phyloP scores from a whole-genome alignment of 2,888 invertebrate genomes.

The Nemoura dubitans region DNA sequence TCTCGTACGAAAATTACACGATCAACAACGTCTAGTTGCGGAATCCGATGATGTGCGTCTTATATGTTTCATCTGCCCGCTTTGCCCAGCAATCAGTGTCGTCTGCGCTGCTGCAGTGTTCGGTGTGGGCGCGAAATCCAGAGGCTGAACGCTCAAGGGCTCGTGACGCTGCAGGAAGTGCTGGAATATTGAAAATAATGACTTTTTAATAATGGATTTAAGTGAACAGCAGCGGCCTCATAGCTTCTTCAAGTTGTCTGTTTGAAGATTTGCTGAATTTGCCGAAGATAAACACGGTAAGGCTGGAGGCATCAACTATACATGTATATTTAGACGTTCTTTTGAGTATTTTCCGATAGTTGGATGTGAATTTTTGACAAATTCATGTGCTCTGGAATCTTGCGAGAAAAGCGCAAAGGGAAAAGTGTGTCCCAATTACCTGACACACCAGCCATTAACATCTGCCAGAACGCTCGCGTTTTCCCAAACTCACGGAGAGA shows the following conservation, averaged over 20 bases:
- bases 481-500: not conserved
- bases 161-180: not conserved
- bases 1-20: too few relatives aligned
- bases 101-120: not conserved
- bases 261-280: not conserved
- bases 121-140: not conserved
- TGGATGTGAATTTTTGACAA: not conserved
- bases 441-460: not conserved
- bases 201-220: conserved; percentile 3
- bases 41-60: not conserved
- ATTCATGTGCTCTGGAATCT: not conserved
- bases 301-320: not conserved
- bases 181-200: not conserved
- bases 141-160: not conserved
- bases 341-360: not conserved
- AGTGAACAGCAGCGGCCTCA: not conserved
- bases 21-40: not conserved
- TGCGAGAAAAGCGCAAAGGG: not conserved
- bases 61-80: not conserved
- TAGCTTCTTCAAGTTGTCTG: not conserved
- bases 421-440: not conserved
- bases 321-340: not conserved
- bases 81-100: not conserved
- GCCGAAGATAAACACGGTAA: not conserved
- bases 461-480: not conserved